Base-by-base conservation (phyloP, 2,797 vertebrate genomes). In the Picus viridis region DNA sequence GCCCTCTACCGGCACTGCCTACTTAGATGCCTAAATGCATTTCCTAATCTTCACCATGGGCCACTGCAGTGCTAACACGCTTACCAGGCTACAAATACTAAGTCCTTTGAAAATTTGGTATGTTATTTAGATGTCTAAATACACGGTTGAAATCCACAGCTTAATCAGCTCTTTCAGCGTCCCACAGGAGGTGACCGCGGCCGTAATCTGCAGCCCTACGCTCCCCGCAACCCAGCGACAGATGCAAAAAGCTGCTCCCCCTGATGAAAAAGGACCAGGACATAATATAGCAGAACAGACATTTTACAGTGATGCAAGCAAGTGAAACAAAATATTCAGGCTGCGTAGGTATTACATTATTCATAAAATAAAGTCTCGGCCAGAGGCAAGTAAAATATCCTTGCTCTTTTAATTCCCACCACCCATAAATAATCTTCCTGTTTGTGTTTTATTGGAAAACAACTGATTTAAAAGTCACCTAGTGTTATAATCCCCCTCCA, bases 361-460 rank as follows among this genome's bases (percentile, higher is more conserved):
- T 79, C 62, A 84, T 41, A n/a, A 92, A 90, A 91, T 74, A 80
- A 89, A 74, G 67, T 75, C 75, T 75, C 0, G 2, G 58, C 51
- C 81, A 83, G 57, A 64, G 43, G 74, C 1, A 2, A 84, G 62
- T 63, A 79, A 84, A 91, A 94, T 51, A 84, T 51, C 65, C 74
- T 59, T 57, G 41, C 64, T 91, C 85, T 94, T 93, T 95, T 96
- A 96, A 96, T 95, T 95, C 85, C 81, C 56, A 75, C 74, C 89
- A 80, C 45, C 68, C 80, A 88, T 86, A 96, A 89, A 86, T 91
- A 94, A 88, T 95, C 74, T 85, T 91, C 26, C 64, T 73, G 74
- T 92, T 94, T 53, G 85, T 65, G 72, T 83, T 92, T 95, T 95
- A 96, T 96, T 97, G 94, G 89, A 97, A 97, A 97, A 96, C 90